Evolutionary conservation across 1,140 invertebrate genomes (phyloP).

Genomic region (Rhizoglyphus robini): DNA sequence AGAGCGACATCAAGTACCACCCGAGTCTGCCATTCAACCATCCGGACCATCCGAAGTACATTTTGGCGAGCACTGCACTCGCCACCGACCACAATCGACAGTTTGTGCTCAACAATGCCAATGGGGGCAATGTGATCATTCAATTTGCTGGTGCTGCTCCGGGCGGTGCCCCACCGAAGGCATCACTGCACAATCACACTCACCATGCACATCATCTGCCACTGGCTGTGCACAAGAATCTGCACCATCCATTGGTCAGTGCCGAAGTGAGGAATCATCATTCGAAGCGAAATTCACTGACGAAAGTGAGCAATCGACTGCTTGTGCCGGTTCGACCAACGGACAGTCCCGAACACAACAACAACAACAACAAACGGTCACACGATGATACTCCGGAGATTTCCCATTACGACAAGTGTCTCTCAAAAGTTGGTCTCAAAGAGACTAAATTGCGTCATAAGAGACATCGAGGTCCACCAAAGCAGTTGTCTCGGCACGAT

Average conservation of each 20-base stretch:
- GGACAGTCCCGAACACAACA: neutral
- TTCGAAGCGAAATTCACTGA: neutral
- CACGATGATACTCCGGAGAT: no score
- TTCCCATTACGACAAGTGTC: neutral
- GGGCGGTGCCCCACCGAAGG: no score
- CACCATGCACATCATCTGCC: no score
- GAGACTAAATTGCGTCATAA: neutral
- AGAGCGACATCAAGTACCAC: neutral
- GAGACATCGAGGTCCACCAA: neutral
- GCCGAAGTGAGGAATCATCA: no score
- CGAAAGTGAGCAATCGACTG: neutral
- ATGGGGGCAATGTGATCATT: neutral
- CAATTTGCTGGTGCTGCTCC: neutral
- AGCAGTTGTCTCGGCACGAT: neutral
- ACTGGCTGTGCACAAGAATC: no score
- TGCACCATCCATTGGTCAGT: no score
- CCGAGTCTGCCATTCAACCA: neutral
- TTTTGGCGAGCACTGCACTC: no score
- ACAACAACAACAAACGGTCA: no score
- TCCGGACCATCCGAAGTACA: neutral
- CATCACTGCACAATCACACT: no score
- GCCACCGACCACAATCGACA: no score
- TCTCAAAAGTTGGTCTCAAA: neutral
- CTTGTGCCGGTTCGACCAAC: neutral
- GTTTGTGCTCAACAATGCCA: neutral